A percentile compares a stretch with the other conserved stretches of the same genome.
phyloP scores from a whole-genome alignment of 2,113 vertebrate genomes.

The Oncorhynchus nerka region DNA sequence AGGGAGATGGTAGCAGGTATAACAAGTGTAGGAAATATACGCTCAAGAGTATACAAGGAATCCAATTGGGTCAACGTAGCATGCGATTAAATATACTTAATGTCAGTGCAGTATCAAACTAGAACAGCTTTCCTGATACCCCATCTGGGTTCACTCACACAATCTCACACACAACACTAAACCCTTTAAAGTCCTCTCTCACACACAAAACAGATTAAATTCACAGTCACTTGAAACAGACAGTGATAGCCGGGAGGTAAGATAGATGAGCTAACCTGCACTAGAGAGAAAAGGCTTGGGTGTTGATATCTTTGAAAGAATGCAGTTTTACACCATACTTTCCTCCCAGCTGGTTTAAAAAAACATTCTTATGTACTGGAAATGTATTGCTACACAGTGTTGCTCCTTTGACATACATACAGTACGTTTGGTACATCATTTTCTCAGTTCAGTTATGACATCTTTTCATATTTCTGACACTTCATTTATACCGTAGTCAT shows the following conservation, averaged over 20 bases:
- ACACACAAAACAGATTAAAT: conserved; percentile 44
- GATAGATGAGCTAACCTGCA: conserved; percentile 60
- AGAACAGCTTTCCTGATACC: conserved; percentile 61
- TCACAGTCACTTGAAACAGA: conserved; percentile 46
- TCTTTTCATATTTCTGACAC: conserved; percentile 42
- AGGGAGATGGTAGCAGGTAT: conserved; percentile 35
- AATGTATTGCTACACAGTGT: conserved; percentile 77
- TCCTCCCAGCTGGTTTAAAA: conserved; percentile 73
- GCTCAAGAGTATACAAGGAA: conserved; percentile 53
- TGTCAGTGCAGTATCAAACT: conserved; percentile 61
- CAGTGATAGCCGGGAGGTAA: conserved; percentile 60
- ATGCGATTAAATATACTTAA: conserved; percentile 61
- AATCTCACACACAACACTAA: conserved; percentile 33
- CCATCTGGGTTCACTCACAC: conserved; percentile 33
- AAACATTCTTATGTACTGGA: conserved; percentile 74
- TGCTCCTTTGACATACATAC: conserved; percentile 68
- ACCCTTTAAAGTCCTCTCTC: conserved; percentile 44
- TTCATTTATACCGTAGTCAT: conserved; percentile 10
- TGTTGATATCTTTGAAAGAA: conserved; percentile 45
- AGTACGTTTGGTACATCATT: conserved; percentile 72
- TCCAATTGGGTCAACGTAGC: conserved; percentile 50
- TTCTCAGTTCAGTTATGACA: conserved; percentile 64
- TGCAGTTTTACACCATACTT: conserved; percentile 39
- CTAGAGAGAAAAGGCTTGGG: conserved; percentile 44
- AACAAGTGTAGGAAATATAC: conserved; percentile 40